Percentiles rank a stretch among this genome's conserved stretches.
Evolutionary conservation across 2,797 vertebrate species (phyloP).

Genomic region (Mionectes olivaceus): DNA sequence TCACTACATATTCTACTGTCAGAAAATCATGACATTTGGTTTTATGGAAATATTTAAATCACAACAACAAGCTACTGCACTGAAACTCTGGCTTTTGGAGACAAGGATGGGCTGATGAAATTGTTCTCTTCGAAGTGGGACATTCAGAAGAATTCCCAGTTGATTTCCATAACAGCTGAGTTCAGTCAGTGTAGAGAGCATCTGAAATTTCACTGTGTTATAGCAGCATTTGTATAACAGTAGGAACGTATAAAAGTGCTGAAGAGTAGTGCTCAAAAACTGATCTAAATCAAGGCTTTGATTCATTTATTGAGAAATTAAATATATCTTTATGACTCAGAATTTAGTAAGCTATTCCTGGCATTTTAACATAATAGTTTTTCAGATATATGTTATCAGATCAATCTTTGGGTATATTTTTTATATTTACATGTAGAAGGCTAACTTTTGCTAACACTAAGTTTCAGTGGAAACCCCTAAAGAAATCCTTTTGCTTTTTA

Average conservation of each 20-base stretch:
- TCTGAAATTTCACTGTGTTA: conserved; percentile 26
- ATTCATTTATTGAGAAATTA: neutral
- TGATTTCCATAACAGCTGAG: neutral
- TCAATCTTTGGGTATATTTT: neutral
- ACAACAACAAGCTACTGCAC: conserved; percentile 11
- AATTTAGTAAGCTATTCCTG: neutral
- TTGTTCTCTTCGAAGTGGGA: conserved; percentile 5
- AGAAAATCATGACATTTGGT: conserved; percentile 60
- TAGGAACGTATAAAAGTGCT: neutral
- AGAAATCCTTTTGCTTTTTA: neutral
- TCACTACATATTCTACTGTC: conserved; percentile 59
- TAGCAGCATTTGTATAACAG: neutral
- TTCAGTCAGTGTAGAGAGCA: neutral
- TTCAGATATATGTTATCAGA: neutral
- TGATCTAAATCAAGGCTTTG: neutral
- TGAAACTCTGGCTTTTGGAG: conserved; percentile 37
- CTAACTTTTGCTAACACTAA: neutral
- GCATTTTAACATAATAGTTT: neutral
- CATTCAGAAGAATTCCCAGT: conserved; percentile 22
- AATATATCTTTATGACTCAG: neutral
- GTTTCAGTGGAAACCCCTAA: neutral
- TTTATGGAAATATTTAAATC: conserved; percentile 68
- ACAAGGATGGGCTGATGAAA: neutral
- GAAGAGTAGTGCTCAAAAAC: neutral
- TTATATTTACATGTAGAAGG: neutral